Base-by-base conservation (phyloP, 2,888 invertebrate genomes). In the Cordilura impudica region DNA sequence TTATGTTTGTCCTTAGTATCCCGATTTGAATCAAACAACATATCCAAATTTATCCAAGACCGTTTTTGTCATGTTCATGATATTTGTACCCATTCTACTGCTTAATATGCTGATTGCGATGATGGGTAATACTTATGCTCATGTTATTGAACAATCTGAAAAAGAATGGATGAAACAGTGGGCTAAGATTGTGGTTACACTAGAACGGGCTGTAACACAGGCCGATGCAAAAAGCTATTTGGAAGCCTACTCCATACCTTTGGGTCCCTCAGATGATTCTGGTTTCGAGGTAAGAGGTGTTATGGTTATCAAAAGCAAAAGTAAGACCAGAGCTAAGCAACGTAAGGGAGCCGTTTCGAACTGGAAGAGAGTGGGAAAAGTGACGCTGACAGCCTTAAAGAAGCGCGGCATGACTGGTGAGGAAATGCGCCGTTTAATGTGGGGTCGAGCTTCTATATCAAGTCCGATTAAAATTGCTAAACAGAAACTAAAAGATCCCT, bases 91-190 rank as follows among this genome's bases (percentile, higher is more conserved):
- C 1, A 98, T 99, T 86, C 91, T 99, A 58, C 91, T 99, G 85
- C 92, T 99, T 12, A 99, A 99, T 93, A 99, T 93, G 93, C 93
- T 99, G 90, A 99, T 99, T 82, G 99, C 99, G 81, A 99, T 99
- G 99, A 99, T 99, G 99, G 99, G 99, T 35, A 99, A 99, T 90
- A 99, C 99, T 0, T 99, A 99, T 88, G 97, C 98, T 0, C 96
- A 97, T 84, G 98, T 99, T 76, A 99, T 98, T 84, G 97, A 97
- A 88, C 97, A 98, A 88, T 98, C 98, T 35, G 99, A 99, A 90
- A 99, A 99, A 90, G 99, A 99, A 88, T 99, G 97, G 96, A 95
- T 98, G 88, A 97, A 98, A 88, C 97, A 97, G 92, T 99, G 99
- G 97, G 99, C 99, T 0, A 98, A 99, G 91, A 98, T 99, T 83